Conservation (phyloP, 2,113 vertebrate species). For the Hemiscyllium ocellatum region DNA sequence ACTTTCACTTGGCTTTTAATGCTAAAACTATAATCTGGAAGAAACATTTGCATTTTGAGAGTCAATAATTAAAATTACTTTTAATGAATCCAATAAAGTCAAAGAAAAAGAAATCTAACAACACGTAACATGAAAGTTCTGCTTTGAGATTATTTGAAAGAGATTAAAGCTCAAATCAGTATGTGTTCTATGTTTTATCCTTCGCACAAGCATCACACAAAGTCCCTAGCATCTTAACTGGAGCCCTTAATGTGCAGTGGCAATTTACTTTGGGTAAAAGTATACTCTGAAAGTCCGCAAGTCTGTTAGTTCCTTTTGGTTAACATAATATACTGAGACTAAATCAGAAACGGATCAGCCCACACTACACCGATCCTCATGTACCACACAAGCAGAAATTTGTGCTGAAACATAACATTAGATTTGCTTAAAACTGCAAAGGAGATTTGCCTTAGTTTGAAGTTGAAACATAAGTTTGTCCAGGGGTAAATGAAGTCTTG, state of each 20-base stretch:
- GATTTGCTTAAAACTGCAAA: not conserved
- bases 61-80: not conserved
- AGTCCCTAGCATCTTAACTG: not conserved
- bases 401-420: not conserved
- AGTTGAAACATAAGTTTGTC: not conserved
- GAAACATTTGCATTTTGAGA: not conserved
- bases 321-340: not conserved
- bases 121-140: not conserved
- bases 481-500: not conserved
- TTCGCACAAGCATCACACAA: not conserved
- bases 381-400: not conserved
- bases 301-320: not conserved
- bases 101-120: not conserved
- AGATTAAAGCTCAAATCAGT: not conserved
- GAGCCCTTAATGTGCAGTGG: not conserved
- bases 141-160: not conserved
- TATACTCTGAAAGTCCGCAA: not conserved
- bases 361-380: not conserved
- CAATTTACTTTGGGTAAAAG: not conserved
- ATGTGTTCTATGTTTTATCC: not conserved
- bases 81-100: not conserved
- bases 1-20: not conserved
- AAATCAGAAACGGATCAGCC: not conserved
- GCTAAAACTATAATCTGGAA: not conserved
- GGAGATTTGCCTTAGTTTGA: not conserved